phyloP scores from a whole-genome alignment of 1,140 invertebrate species.

The Heliconius eleuchia region DNA sequence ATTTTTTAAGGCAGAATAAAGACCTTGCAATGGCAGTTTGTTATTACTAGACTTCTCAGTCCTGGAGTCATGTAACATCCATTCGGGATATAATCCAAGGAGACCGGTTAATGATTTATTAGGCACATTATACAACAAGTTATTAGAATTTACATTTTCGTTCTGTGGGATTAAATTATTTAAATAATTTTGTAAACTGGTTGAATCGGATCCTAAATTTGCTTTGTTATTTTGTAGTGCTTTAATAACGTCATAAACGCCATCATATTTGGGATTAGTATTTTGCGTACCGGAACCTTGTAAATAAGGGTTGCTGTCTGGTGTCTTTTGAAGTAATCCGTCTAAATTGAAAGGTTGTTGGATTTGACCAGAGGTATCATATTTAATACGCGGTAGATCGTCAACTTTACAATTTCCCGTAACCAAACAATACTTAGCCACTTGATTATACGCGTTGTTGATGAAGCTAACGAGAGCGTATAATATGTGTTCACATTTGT shows the following conservation, averaged over 20 bases:
- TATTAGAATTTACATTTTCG: background rate
- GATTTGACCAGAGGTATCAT: background rate
- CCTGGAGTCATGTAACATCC: background rate
- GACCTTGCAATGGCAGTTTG: background rate
- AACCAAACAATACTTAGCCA: constrained; percentile 25
- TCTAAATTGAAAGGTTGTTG: background rate
- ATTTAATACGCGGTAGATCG: background rate
- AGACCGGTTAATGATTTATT: background rate
- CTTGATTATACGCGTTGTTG: constrained; percentile 26
- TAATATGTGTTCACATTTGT: constrained; percentile 31
- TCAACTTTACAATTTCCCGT: constrained; percentile 18
- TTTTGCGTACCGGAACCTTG: constrained; percentile 1
- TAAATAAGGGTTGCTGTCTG: background rate
- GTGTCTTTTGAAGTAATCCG: background rate
- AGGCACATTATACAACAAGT: constrained; percentile 1
- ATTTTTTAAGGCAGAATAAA: background rate
- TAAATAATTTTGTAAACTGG: background rate
- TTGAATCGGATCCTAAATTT: background rate
- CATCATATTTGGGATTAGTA: constrained; percentile 14
- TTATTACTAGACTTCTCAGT: background rate
- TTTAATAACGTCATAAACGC: constrained; percentile 15
- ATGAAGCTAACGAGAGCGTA: constrained; percentile 30
- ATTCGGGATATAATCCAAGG: background rate
- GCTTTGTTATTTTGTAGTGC: constrained; percentile 34
- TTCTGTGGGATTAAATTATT: background rate